Evolutionary conservation across 2,113 vertebrate species (phyloP).

Genomic region (human (Homo sapiens)): GRCh38 chr11:105032501-105033000

Average conservation of each 20-base stretch:
- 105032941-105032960: neutral
- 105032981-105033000: neutral
- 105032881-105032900: neutral
- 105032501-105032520: neutral
- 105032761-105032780: neutral
- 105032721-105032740: rapidly evolving
- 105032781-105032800: neutral
- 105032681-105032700: neutral
- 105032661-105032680: neutral
- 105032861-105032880: neutral
- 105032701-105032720: neutral
- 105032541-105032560: neutral
- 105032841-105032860: neutral
- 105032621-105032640: neutral
- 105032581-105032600: neutral
- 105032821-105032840: too few relatives aligned
- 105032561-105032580: neutral
- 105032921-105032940: neutral
- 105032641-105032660: neutral
- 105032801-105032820: too few relatives aligned
- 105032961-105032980: neutral
- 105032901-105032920: neutral
- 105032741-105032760: rapidly evolving
- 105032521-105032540: too few relatives aligned
- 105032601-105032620: neutral